phyloP scores from a whole-genome alignment of 1,140 invertebrate genomes.

The Drosophila pallidifrons region DNA sequence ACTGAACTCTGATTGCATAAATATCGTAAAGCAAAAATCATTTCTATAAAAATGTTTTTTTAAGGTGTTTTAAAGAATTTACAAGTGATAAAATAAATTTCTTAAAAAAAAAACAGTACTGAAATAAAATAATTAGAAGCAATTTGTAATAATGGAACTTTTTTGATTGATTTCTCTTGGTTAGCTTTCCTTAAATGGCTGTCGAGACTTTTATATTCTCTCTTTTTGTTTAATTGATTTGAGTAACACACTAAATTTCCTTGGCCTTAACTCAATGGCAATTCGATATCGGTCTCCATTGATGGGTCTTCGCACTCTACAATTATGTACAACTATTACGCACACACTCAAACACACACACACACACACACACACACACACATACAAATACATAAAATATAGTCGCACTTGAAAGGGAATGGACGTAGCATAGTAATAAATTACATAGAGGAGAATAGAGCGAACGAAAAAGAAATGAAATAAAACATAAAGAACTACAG shows the following conservation, averaged over 20 bases:
- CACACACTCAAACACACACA: background rate
- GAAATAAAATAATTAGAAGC: background rate
- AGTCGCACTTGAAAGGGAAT: conserved; percentile 29
- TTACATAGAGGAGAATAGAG: conserved; percentile 25
- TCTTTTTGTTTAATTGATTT: conserved; percentile 6
- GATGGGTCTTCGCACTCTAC: conserved; percentile 7
- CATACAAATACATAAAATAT: background rate
- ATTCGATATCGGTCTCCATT: conserved; percentile 21
- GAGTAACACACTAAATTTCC: background rate
- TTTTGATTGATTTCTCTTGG: background rate
- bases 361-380: background rate
- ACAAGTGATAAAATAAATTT: no score
- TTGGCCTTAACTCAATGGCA: background rate
- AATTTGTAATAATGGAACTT: background rate
- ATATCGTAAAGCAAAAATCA: no score
- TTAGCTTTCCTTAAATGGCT: background rate
- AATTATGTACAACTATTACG: conserved; percentile 12
- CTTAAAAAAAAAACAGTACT: no score
- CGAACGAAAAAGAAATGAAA: background rate
- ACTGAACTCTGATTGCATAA: no score
- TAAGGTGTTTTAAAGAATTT: no score
- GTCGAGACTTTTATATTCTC: background rate
- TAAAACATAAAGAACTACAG: conserved; percentile 8
- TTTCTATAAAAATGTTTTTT: no score
- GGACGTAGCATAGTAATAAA: conserved; percentile 36